Evolutionary conservation across 1,140 invertebrate species (phyloP), one percentile per base, ranked within the genome.

Genomic region (Periplaneta americana): DNA sequence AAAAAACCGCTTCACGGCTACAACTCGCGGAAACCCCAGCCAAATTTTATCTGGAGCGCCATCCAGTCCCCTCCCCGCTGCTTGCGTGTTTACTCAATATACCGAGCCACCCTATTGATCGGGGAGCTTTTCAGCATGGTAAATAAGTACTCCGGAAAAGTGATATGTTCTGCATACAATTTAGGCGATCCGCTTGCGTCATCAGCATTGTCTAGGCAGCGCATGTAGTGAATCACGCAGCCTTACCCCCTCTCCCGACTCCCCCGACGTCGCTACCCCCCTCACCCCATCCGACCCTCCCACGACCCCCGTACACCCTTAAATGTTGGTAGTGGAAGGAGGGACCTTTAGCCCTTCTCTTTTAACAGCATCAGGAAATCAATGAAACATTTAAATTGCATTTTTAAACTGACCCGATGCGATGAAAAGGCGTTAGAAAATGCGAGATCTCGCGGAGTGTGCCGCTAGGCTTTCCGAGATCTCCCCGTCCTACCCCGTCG

Each of bases 161-260:
- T 83, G 75, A 83, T 82, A 83, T 83, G 83, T 82, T 83, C 83
- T 83, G 83, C 81, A 82, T 82, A 83, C 81, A 82, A 82, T 83
- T 82, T 83, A 82, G 83, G 79, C 82, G 82, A 81, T 83, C 78
- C 81, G 80, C 82, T 80, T 83, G 82, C 82, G 82, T 83, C 79
- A 81, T 81, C 82, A 83, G 79, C 80, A 83, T 83, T 83, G 79
- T 83, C 82, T 81, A 57, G 82, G 74, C 77, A 48, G 74, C 36
- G 48, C 22, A 48, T 79, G 75, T 28, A 75, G 81, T 82, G 81
- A 82, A 22, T 82, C 79, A 82, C 82, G 34, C 66, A 57, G 31
- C 74, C 79, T 31, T 48, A 76, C 5, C 32, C 66, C 48, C 34
- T 37, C 74, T 32, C 32, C 66, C 80, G 28, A 17, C 9, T 33